Conservation (phyloP, 2,888 invertebrate species). For the Neoaliturus tenellus region DNA sequence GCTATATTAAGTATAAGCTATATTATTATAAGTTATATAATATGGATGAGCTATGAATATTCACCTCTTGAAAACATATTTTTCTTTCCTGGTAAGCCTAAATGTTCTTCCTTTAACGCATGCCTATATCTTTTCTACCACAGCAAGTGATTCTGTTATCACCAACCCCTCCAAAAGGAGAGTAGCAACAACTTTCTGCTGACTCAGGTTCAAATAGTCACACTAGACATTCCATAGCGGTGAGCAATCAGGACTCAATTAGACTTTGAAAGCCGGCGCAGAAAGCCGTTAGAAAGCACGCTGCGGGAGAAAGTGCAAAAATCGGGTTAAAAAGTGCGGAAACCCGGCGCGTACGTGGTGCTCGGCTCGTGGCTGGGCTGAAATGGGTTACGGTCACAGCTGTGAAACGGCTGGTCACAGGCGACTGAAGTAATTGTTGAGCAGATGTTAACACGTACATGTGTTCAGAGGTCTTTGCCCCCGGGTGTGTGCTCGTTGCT, state of each 20-base stretch:
- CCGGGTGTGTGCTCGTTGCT: not conserved
- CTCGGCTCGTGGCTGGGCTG: not conserved
- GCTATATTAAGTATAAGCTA: too few species aligned
- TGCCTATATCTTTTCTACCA: too few species aligned
- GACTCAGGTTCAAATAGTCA: not conserved
- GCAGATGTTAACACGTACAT: slow-evolving; percentile 10
- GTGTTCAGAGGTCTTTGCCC: not conserved
- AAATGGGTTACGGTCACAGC: not conserved
- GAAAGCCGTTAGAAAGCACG: slow-evolving; percentile 24
- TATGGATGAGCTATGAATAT: too few species aligned
- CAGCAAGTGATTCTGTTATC: too few species aligned
- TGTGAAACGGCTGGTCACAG: not conserved
- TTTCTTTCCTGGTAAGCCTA: too few species aligned
- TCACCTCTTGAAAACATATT: too few species aligned
- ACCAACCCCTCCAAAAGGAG: too few species aligned
- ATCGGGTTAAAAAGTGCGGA: slow-evolving; percentile 7
- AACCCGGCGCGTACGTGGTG: not conserved
- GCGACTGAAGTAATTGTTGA: slow-evolving; percentile 10
- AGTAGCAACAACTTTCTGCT: not conserved
- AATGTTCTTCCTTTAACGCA: too few species aligned
- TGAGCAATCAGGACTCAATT: slow-evolving; percentile 27
- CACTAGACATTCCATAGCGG: not conserved
- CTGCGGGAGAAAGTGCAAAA: slow-evolving; percentile 6
- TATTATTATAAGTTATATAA: too few species aligned
- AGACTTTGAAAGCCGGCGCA: slow-evolving; percentile 19